Base-by-base conservation (phyloP, 2,888 invertebrate species). In the Cephus spinipes region DNA sequence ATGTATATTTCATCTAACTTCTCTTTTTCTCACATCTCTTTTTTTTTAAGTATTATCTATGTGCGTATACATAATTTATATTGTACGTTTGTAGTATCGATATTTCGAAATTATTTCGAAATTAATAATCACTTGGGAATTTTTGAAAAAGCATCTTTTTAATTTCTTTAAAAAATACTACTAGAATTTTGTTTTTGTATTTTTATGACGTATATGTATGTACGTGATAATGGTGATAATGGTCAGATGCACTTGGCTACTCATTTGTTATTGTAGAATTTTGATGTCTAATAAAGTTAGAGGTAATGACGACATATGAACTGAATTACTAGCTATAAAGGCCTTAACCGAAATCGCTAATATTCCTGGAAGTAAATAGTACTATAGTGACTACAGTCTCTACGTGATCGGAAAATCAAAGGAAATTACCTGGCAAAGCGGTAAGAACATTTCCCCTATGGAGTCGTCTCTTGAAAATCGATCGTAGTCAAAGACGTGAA, bases 401-500 rank as follows among this genome's bases (percentile, higher is more conserved):
- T 55, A 55, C 40, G 40, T 55, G 40, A 55, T 55, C 40, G 40
- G 40, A 6, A 23, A 68, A 78, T 76, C 33, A 77, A 30, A 68
- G 36, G 76, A 74, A 85, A 89, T 93, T 93, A 97, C 97, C 95
- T 97, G 97, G 91, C 97, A 97, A 11, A 98, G 93, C 11, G 98
- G 98, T 87, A 98, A 93, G 92, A 97, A 98, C 83, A 98, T 97
- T 92, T 98, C 98, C 4, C 98, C 98, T 88, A 98, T 98, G 74
- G 98, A 97, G 91, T 98, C 98, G 91, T 98, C 98, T 87, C 98
- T 94, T 74, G 98, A 98, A 92, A 98, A 98, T 87, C 98, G 95
- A 92, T 98, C 98, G 92, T 98, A 98, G 92, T 98, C 98, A 92
- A 98, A 98, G 76, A 98, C 98, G 92, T 98, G 98, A 76, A 98